phyloP scores from a whole-genome alignment of 2,888 invertebrate genomes.

The Ariolimax columbianus region DNA sequence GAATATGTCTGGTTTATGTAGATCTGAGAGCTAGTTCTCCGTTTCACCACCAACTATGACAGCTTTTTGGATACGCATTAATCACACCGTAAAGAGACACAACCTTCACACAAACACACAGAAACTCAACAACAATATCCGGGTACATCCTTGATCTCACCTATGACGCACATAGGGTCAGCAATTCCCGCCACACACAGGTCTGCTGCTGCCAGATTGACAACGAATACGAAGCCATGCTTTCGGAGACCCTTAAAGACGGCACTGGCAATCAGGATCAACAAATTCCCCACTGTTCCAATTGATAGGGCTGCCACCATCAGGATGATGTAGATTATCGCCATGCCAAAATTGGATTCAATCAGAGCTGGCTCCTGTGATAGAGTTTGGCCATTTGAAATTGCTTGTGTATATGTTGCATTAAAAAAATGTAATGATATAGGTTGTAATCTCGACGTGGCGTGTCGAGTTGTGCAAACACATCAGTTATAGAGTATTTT shows the following conservation, averaged over 20 bases:
- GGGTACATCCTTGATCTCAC: constrained; percentile 57
- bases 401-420: too few species aligned
- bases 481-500: too few species aligned
- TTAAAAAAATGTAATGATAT: too few species aligned
- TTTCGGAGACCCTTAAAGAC: constrained; percentile 62
- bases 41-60: too few species aligned
- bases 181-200: constrained; percentile 70
- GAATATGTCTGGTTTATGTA: too few species aligned
- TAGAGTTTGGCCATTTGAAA: neutral
- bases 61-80: neutral
- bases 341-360: constrained; percentile 59
- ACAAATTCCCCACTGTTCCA: constrained; percentile 67
- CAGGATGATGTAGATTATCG: constrained; percentile 65
- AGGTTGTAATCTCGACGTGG: too few species aligned
- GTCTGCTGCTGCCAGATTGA: constrained; percentile 73
- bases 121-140: neutral
- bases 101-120: neutral
- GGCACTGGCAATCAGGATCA: constrained; percentile 64
- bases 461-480: too few species aligned
- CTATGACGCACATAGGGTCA: constrained; percentile 73
- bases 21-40: too few species aligned
- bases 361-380: constrained; percentile 57
- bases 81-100: neutral
- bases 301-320: constrained; percentile 59
- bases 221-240: constrained; percentile 68